phyloP scores from a whole-genome alignment of 2,888 invertebrate species.

The Acleris laterana region DNA sequence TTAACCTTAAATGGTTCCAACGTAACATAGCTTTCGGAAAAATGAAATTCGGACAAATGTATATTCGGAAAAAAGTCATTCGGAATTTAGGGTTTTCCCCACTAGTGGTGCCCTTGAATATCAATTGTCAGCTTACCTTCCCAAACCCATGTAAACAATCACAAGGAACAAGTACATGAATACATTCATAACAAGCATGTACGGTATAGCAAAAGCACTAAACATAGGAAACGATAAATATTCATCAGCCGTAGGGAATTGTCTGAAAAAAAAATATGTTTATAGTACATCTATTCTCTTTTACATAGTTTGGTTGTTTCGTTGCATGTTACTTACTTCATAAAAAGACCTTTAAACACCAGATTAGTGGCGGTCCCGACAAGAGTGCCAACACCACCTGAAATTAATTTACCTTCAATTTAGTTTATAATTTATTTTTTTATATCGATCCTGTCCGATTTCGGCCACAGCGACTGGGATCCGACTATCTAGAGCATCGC shows the following conservation, averaged over 20 bases:
- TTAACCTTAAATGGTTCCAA: too few relatives aligned
- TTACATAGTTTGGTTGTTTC: not conserved
- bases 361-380: constrained; percentile 91
- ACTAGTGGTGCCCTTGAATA: not conserved
- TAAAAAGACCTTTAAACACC: constrained; percentile 89
- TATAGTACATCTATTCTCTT: not conserved
- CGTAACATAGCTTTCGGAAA: too few relatives aligned
- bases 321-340: constrained; percentile 72
- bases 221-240: constrained; percentile 67
- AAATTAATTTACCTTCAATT: constrained; percentile 22
- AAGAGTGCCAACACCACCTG: constrained; percentile 89
- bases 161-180: constrained; percentile 53
- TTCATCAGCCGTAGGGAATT: constrained; percentile 84
- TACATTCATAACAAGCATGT: constrained; percentile 60
- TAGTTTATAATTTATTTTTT: too few relatives aligned
- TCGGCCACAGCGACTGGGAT: too few relatives aligned
- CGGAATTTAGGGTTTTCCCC: too few relatives aligned
- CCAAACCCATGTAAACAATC: constrained; percentile 59
- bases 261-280: constrained; percentile 58
- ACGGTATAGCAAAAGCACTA: constrained; percentile 63
- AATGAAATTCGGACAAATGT: too few relatives aligned
- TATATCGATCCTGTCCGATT: too few relatives aligned
- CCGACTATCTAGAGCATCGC: too few relatives aligned
- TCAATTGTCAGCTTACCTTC: constrained; percentile 52
- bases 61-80: too few relatives aligned